Evolutionary conservation across 1,140 invertebrate genomes (phyloP).

Genomic region (Trissolcus basalis): DNA sequence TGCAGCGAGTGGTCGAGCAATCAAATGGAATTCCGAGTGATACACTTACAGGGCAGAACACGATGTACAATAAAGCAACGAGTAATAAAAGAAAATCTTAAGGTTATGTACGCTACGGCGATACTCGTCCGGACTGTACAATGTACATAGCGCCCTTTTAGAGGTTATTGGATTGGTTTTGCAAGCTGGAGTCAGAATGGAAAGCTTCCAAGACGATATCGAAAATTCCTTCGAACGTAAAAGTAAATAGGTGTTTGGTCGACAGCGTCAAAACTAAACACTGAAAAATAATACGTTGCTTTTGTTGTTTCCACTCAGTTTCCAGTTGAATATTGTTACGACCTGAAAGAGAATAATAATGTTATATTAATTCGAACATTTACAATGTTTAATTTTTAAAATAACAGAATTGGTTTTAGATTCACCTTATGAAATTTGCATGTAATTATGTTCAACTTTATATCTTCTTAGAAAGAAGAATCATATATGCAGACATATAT

Average conservation of each 20-base stretch:
- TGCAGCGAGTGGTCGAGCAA: constrained; percentile 9
- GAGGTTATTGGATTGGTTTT: constrained; percentile 59
- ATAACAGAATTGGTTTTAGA: too few relatives aligned
- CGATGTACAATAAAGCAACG: constrained; percentile 26
- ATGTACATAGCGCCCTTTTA: constrained; percentile 5
- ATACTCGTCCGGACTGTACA: constrained; percentile 6
- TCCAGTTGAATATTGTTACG: too few relatives aligned
- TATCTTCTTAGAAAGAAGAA: too few relatives aligned
- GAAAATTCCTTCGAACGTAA: constrained; percentile 42
- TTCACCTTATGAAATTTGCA: too few relatives aligned
- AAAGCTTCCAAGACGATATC: constrained; percentile 39
- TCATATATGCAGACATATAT: too few relatives aligned
- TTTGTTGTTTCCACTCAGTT: too few relatives aligned
- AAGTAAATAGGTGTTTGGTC: constrained; percentile 48
- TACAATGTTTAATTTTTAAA: too few relatives aligned
- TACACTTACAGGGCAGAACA: constrained; percentile 21
- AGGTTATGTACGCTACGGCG: constrained; percentile 13
- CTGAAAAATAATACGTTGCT: too few relatives aligned
- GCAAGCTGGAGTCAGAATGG: constrained; percentile 47
- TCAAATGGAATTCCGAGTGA: constrained; percentile 22
- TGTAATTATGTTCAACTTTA: too few relatives aligned
- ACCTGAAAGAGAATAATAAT: too few relatives aligned
- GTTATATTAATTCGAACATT: too few relatives aligned
- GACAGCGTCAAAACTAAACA: too few relatives aligned
- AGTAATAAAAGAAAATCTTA: constrained; percentile 32